Base-by-base conservation (phyloP, 2,797 vertebrate genomes). In the Rhinophrynus dorsalis region DNA sequence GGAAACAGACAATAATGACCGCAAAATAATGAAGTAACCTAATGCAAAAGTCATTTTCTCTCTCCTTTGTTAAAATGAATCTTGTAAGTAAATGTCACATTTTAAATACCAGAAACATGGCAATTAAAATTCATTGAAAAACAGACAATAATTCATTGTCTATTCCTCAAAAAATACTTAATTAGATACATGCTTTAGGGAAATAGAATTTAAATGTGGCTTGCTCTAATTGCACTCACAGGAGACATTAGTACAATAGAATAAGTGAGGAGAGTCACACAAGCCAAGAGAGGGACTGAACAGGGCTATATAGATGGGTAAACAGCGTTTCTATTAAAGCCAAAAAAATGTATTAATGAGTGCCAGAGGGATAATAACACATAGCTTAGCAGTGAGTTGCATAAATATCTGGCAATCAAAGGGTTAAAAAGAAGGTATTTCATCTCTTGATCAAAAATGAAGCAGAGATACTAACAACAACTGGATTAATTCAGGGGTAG, bases 51-150 rank as follows among this genome's bases (percentile, higher is more conserved):
- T 48, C 44, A 24, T 48, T 48, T 23, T 48, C 15, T 47, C 20
- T 47, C 38, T 4, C 6, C 13, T 15, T 44, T 51, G n/a, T 13
- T 33, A 67, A 47, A 47, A 44, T 26, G 3, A 47, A 47, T 20
- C 6, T 40, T 7, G 40, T 29, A 51, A 51, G 3, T 27, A 51
- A 51, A 51, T 51, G 23, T 51, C 47, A 29, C 13, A n/a, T 51
- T 51, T 27, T 21, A 27, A 44, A 51, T 7, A 17, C 13, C 33
- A 60, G 9, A 54, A 61, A 61, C 56, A 37, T 42, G 12, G 32
- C 37, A 68, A 68, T 68, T 68, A 68, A 68, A 68, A 60, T 32
- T 32, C 18, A 50, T 15, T 30, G 32, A 52, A 68, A n/a, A 68
- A 52, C 42, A 52, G 45, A 61, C 66, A 51, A 60, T 68, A 61